These are phyloP conservation scores for Heliangelus exortis DNA, from an alignment of 2,797 vertebrate species.

Conservation along the genomic window DNA sequence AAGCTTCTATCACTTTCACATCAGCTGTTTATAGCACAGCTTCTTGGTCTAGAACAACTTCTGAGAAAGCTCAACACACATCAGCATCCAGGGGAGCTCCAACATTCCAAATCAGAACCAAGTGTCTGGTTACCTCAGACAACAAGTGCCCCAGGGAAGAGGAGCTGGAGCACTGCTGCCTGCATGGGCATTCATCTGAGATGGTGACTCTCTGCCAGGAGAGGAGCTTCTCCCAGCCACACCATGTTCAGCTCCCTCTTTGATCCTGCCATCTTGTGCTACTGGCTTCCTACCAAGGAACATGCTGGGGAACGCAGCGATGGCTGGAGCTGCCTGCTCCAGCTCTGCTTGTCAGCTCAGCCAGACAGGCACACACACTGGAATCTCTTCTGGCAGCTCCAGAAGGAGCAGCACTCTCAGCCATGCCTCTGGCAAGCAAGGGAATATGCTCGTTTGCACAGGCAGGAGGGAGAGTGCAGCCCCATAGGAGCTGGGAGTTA, in stretches of 20 bases:
- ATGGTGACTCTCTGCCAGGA: neutral
- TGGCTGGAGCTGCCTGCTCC: conserved; percentile 30
- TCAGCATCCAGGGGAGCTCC: neutral
- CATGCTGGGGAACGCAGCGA: neutral
- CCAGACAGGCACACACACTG: neutral
- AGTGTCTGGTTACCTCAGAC: neutral
- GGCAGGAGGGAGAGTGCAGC: neutral
- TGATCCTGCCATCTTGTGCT: neutral
- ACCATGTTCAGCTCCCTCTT: neutral
- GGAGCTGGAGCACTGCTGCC: neutral
- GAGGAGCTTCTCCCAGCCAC: neutral
- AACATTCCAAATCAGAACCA: neutral
- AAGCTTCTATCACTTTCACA: neutral
- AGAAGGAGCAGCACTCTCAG: neutral
- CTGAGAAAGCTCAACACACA: neutral
- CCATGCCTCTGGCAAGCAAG: neutral
- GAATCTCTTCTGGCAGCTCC: conserved; percentile 33
- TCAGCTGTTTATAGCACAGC: neutral
- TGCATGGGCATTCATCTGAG: neutral
- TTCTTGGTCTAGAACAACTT: neutral
- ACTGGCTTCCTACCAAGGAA: conserved; percentile 23
- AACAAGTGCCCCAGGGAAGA: neutral
- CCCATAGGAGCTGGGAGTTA: neutral
- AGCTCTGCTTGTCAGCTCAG: conserved; percentile 29
- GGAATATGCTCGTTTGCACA: neutral